These are phyloP conservation scores for Vulpes ferrilata DNA, from an alignment of 2,113 vertebrate genomes.

Conservation along the genomic window DNA sequence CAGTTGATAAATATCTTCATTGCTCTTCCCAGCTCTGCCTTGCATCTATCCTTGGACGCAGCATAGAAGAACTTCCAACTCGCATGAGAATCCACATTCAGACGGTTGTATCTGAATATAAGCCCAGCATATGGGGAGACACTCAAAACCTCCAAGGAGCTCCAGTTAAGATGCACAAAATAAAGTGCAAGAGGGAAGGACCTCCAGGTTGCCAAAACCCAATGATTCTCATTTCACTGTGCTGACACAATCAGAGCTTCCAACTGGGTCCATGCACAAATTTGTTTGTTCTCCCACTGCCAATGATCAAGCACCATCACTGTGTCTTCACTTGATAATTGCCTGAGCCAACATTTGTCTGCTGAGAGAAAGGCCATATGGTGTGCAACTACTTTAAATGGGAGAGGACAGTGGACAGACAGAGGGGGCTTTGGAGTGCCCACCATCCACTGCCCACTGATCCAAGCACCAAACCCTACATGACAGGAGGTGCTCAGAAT, in stretches of 20 bases:
- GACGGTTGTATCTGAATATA: too few relatives aligned
- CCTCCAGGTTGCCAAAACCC: neutral
- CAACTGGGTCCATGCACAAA: accelerated
- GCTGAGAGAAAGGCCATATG: neutral
- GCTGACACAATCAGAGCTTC: neutral
- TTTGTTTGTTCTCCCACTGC: neutral
- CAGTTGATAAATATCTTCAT: too few relatives aligned
- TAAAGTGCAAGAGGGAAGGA: too few relatives aligned
- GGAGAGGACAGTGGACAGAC: too few relatives aligned
- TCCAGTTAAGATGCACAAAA: neutral
- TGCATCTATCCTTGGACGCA: neutral
- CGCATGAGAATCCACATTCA: neutral
- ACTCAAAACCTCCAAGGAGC: neutral
- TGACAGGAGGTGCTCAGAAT: neutral
- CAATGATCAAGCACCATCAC: neutral
- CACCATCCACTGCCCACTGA: too few relatives aligned
- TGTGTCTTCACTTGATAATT: neutral
- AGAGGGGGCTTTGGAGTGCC: neutral
- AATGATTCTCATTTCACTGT: accelerated
- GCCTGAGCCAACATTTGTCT: neutral
- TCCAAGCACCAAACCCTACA: too few relatives aligned
- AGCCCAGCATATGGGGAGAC: neutral
- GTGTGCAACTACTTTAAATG: neutral
- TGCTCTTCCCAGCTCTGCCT: neutral
- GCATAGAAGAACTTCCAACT: neutral